Percentiles rank a stretch among this genome's conserved stretches.
phyloP scores from a whole-genome alignment of 2,797 vertebrate genomes.

The Margarornis squamiger region DNA sequence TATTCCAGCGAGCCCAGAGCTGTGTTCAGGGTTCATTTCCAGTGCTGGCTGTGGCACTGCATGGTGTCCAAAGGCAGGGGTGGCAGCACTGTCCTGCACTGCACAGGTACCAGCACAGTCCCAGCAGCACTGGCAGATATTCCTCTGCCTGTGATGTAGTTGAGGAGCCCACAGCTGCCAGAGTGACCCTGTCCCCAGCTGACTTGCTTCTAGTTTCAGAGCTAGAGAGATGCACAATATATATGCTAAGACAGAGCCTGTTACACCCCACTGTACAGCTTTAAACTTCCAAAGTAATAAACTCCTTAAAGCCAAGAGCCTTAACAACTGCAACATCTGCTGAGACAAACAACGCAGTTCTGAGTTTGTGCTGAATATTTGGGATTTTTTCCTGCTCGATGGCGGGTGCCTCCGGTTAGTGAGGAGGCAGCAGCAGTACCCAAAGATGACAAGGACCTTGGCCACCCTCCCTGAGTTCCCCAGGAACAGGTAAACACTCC shows the following conservation, averaged over 20 bases:
- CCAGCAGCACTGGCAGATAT: fast-evolving
- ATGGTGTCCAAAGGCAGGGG: background rate
- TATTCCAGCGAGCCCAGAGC: background rate
- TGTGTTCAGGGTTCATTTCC: background rate
- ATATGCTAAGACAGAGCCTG: background rate
- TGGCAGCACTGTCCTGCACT: background rate
- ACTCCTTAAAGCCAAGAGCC: conserved; percentile 56
- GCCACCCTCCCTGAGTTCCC: background rate
- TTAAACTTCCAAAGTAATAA: conserved; percentile 43
- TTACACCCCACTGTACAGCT: background rate
- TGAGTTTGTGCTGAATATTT: fast-evolving
- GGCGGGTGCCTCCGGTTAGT: fast-evolving
- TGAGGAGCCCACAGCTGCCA: background rate
- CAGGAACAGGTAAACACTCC: background rate
- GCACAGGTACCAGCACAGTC: fast-evolving
- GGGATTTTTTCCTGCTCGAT: background rate
- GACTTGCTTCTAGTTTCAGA: background rate
- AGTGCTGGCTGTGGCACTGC: background rate
- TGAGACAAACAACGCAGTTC: background rate
- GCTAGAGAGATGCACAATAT: background rate
- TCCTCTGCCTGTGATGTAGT: background rate
- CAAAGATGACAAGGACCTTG: background rate
- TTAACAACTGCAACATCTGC: conserved; percentile 15
- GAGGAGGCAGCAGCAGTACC: background rate
- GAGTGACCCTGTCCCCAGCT: background rate